Evolutionary conservation across 2,888 invertebrate genomes (phyloP).

Genomic region (Ichneumoninae sp.): DNA sequence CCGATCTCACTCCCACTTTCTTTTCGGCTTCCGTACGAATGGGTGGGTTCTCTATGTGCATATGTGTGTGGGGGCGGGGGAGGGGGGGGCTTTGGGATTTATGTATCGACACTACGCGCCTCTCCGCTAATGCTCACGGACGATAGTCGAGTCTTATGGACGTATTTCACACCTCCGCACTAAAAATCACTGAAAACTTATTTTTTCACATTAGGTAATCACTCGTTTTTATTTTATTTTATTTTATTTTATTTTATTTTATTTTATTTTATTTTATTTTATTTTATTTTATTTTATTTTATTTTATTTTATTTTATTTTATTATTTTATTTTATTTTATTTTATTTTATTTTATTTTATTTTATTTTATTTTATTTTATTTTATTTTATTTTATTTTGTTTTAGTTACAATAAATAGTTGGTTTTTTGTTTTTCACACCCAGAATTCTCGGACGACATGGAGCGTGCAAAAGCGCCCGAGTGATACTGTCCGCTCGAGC

Average conservation of each 20-base stretch:
- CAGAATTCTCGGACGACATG: slow-evolving; percentile 36
- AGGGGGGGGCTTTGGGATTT: not conserved
- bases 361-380: not conserved
- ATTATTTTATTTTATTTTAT: not conserved
- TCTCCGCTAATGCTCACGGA: slow-evolving; percentile 66
- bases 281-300: no score
- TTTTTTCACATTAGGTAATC: not conserved
- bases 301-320: no score
- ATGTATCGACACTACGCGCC: slow-evolving; percentile 6
- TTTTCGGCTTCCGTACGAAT: not conserved
- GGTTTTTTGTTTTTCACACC: not conserved
- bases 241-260: no score
- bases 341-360: not conserved
- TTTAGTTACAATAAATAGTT: not conserved
- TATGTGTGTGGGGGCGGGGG: no score
- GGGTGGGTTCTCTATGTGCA: not conserved
- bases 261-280: no score
- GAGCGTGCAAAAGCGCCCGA: slow-evolving; percentile 45
- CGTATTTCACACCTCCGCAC: slow-evolving; percentile 73
- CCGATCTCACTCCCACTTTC: slow-evolving; percentile 17
- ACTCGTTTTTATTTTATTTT: not conserved
- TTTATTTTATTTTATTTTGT: not conserved
- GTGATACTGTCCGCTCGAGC: slow-evolving; percentile 27
- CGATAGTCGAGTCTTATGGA: slow-evolving; percentile 57
- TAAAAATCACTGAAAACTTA: slow-evolving; percentile 8